Base-by-base conservation (phyloP, 2,797 vertebrate species). In the Sebastes jordani region DNA sequence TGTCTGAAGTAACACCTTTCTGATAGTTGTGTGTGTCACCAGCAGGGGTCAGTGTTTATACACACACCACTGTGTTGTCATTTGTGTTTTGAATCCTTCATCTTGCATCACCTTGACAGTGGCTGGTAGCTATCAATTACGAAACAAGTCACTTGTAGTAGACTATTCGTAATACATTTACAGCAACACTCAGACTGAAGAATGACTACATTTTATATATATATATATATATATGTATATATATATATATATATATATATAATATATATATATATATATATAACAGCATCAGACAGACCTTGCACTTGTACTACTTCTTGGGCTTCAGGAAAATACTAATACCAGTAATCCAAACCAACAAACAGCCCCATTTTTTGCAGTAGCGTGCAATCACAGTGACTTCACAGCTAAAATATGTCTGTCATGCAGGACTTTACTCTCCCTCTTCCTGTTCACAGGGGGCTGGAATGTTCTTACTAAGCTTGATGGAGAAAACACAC, bases 41-140 rank as follows among this genome's bases (percentile, higher is more conserved):
- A 96, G 94, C 82, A 95, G 95, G 92, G 93, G 93, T 85, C 95
- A 95, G 93, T 95, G 85, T 94, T 92, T 58, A 71, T 78, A 83
- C 90, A 89, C 66, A 80, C 80, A 90, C 81, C 55, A 60, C 55
- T 81, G 32, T 46, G 71, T 54, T 78, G 71, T 62, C 25, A 4
- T 30, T 64, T 72, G 62, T 78, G 55, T 74, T 88, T 83, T 65
- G 25, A 58, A 10, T 71, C 74, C 27, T 73, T 58, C 55, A 74
- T 71, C 63, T 80, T 54, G 34, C 36, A 36, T 90, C 78, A 80
- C 76, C 76, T 86, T 82, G 82, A 80, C 79, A 88, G 84, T 62
- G 58, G 55, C 23, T 78, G 62, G 64, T 32, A 23, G 8, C 25
- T 22, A 60, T 60, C 5, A 67, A 3, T 79, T 63, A 65, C 10